These are phyloP conservation scores for Lomographa bimaculata DNA, from an alignment of 2,888 invertebrate species.

Conservation along the genomic window DNA sequence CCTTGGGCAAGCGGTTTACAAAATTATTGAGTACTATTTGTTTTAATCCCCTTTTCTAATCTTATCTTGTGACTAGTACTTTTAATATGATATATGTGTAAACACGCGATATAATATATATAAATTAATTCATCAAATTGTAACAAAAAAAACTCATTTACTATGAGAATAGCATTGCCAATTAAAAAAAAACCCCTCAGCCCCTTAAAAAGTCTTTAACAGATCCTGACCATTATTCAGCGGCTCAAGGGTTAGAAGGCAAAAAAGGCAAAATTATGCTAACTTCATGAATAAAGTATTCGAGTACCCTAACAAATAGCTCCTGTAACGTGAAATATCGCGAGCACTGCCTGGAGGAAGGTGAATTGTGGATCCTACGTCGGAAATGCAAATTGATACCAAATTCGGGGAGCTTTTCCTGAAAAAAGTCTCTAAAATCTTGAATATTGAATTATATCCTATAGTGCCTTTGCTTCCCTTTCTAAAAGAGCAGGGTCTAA, in stretches of 20 bases:
- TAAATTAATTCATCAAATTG: no score
- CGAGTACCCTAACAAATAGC: constrained; percentile 35
- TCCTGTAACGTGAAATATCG: constrained; percentile 19
- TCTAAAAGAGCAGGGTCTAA: no score
- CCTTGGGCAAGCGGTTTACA: no score
- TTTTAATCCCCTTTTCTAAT: no score
- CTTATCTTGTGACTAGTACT: no score
- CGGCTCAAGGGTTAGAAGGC: constrained; percentile 34
- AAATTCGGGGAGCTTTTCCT: constrained; percentile 9
- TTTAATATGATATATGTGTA: no score
- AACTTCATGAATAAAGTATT: constrained; percentile 47
- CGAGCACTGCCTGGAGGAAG: constrained; percentile 12
- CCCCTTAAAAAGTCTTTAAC: constrained; percentile 7
- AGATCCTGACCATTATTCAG: constrained; percentile 6
- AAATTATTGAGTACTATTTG: no score
- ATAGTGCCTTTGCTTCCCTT: constrained; percentile 1
- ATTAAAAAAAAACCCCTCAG: no score
- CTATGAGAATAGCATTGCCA: no score
- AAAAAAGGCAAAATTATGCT: constrained; percentile 25
- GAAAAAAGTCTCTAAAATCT: constrained; percentile 11
- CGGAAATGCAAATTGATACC: constrained; percentile 23
- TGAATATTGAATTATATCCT: constrained; percentile 10
- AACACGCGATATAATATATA: no score
- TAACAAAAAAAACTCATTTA: no score
- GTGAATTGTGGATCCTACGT: constrained; percentile 14